Evolutionary conservation across 2,888 invertebrate species (phyloP).

Genomic region (Sinodicranocentrus sp.): DNA sequence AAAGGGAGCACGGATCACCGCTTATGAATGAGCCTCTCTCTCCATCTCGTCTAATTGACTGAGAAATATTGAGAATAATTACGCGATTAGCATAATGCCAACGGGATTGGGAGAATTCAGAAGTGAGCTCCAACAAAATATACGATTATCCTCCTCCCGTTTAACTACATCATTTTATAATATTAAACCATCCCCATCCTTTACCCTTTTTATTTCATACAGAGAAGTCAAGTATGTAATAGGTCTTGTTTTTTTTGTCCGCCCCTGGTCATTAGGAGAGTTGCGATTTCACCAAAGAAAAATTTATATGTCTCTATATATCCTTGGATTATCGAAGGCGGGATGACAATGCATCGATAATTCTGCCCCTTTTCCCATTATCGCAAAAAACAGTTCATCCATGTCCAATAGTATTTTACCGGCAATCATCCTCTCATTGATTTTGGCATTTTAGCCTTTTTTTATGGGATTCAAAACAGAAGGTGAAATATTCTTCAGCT

Average conservation of each 20-base stretch:
- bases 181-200: not conserved
- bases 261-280: slow-evolving; percentile 23
- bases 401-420: no score
- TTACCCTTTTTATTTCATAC: no score
- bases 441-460: no score
- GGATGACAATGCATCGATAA: no score
- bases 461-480: not conserved
- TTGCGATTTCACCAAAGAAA: not conserved
- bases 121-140: slow-evolving; percentile 39
- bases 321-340: no score
- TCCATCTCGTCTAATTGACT: slow-evolving; percentile 65
- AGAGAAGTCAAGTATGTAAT: no score
- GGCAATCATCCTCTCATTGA: no score
- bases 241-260: no score
- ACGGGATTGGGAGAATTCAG: slow-evolving; percentile 35
- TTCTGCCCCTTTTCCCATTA: no score
- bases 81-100: slow-evolving; percentile 73
- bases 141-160: slow-evolving; percentile 14
- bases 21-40: slow-evolving; percentile 51
- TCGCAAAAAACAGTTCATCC: no score
- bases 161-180: not conserved
- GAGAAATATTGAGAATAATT: slow-evolving; percentile 74
- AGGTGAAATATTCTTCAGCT: not conserved
- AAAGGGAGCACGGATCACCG: slow-evolving; percentile 73
- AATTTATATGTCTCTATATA: no score